These are phyloP conservation scores for Elephas maximus DNA, from an alignment of 2,113 vertebrate genomes.

Conservation along the genomic window DNA sequence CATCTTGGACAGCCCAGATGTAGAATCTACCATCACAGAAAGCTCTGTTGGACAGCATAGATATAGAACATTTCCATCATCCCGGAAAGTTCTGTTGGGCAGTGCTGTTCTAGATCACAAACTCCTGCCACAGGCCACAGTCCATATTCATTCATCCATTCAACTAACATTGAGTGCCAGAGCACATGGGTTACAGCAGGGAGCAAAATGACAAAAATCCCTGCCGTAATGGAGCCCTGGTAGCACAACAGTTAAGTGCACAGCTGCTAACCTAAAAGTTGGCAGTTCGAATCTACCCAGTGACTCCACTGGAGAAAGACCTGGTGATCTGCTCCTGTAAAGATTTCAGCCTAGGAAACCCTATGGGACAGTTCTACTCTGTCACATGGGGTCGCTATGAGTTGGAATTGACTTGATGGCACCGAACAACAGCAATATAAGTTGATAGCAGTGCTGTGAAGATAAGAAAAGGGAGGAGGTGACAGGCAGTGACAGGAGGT, in stretches of 20 bases:
- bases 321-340: not conserved
- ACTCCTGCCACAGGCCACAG: not conserved
- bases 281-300: not conserved
- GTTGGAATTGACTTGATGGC: not conserved
- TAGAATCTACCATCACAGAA: rapidly evolving
- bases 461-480: rapidly evolving
- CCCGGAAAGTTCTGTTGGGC: not conserved
- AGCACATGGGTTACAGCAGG: not conserved
- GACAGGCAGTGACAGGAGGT: not conserved
- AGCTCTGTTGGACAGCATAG: not conserved
- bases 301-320: not conserved
- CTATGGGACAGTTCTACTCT: not conserved
- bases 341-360: not conserved
- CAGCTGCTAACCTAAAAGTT: not conserved
- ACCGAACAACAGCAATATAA: not conserved
- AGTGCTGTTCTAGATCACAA: rapidly evolving
- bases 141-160: no score
- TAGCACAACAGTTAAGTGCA: not conserved
- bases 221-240: rapidly evolving
- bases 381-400: not conserved
- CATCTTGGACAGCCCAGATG: rapidly evolving
- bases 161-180: not conserved
- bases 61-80: rapidly evolving
- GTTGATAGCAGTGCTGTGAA: rapidly evolving
- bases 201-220: not conserved